Base-by-base conservation (phyloP, 2,888 invertebrate genomes). In the Erebia ligea region DNA sequence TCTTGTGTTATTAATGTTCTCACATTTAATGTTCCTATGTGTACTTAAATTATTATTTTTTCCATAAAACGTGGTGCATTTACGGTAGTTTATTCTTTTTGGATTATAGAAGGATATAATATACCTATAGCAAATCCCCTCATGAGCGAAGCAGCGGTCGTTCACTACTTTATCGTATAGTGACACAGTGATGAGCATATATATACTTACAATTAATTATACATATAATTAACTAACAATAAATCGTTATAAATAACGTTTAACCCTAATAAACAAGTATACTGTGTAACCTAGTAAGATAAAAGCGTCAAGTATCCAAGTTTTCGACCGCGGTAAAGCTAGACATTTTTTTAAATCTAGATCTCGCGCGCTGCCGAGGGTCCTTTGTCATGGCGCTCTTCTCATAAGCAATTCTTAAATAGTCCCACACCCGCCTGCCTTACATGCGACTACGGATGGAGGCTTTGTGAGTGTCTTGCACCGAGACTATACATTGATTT, bases 301-400 rank as follows among this genome's bases (percentile, higher is more conserved):
- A 74, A 74, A 74, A 72, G 57, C 66, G 54, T 72, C 52, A 58
- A 50, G 70, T 61, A 70, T 54, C 17, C 68, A 69, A 72, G 74
- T 72, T 74, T 74, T 70, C 63, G 70, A 69, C 66, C 25, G 68
- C 57, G 56, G 68, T 69, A 67, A 67, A 56, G 66, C 62, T 57
- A 68, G 71, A 67, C 63, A 67, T 75, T 75, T 76, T 25, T 71
- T 75, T 73, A 74, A 77, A 76, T 72, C 72, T 73, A 74, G 75
- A 73, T 74, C 75, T 73, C 68, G 72, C 71, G 72, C 72, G 69
- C 75, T 61, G 80, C 79, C 82, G 77, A 90, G 90, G 80, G 89
- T 86, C 78, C 90, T 90, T 90, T 90, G 90, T 90, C 90, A 88
- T 66, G 67, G 73, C 76, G 76, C 82, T 76, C 81, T 85, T 76